These are phyloP conservation scores for Drosophila mettleri DNA, from an alignment of 2,888 invertebrate genomes.

Conservation along the genomic window DNA sequence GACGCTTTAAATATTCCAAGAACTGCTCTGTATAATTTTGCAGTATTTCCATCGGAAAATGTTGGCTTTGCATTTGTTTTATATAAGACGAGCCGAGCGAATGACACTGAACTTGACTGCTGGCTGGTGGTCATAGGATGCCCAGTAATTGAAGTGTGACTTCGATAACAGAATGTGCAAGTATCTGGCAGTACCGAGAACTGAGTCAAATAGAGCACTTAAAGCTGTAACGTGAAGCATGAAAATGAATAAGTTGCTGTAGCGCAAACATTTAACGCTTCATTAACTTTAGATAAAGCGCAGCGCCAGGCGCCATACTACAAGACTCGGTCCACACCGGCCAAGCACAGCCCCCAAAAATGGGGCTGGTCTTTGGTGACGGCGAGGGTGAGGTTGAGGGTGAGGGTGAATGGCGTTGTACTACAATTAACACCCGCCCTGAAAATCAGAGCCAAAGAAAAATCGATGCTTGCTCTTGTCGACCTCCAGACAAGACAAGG, in stretches of 20 bases:
- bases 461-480: conserved; percentile 58
- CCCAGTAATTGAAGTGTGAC: conserved; percentile 63
- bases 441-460: conserved; percentile 34
- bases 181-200: conserved; percentile 16
- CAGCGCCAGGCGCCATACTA: conserved; percentile 45
- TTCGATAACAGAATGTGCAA: conserved; percentile 40
- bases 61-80: conserved; percentile 44
- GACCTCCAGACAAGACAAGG: conserved; percentile 46
- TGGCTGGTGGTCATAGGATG: conserved; percentile 17
- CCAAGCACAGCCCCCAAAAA: conserved; percentile 2
- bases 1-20: conserved; percentile 27
- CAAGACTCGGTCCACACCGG: conserved; percentile 1
- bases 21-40: conserved; percentile 50
- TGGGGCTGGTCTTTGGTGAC: too few relatives aligned
- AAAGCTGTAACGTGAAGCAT: conserved; percentile 74
- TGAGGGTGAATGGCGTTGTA: conserved; percentile 5
- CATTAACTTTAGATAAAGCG: conserved; percentile 78
- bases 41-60: conserved; percentile 30
- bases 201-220: conserved; percentile 75
- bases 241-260: conserved; percentile 79
- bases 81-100: conserved; percentile 38
- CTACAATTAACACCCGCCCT: conserved; percentile 56
- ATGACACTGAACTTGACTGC: conserved; percentile 66
- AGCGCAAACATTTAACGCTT: conserved; percentile 81
- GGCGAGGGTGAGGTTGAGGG: too few relatives aligned